Evolutionary conservation across 2,888 invertebrate species (phyloP).

Genomic region (Tachina grossa): DNA sequence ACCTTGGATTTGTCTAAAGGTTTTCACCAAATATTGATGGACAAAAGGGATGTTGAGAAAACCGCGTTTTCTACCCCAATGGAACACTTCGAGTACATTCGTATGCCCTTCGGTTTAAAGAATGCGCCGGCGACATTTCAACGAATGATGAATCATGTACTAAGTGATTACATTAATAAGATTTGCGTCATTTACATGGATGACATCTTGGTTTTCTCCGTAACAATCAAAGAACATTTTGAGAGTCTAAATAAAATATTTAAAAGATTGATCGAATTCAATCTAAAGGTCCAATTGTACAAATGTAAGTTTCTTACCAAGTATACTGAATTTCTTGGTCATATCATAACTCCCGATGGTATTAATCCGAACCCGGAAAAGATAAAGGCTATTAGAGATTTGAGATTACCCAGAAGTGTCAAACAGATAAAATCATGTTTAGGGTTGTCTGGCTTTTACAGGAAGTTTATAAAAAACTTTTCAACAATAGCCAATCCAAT

Average conservation of each 20-base stretch:
- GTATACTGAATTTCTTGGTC: conserved; percentile 12
- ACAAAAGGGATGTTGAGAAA: conserved; percentile 27
- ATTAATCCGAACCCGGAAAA: conserved; percentile 14
- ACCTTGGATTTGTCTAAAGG: not conserved
- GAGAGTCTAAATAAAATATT: conserved; percentile 20
- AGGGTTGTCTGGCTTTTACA: too few species aligned
- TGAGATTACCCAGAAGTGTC: conserved; percentile 3
- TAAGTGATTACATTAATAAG: too few species aligned
- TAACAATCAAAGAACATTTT: not conserved
- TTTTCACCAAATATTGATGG: conserved; percentile 37
- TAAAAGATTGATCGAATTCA: conserved; percentile 6
- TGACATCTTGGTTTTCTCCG: not conserved
- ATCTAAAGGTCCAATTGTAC: conserved; percentile 4
- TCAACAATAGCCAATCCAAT: conserved; percentile 1
- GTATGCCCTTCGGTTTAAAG: not conserved
- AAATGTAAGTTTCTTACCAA: conserved; percentile 7
- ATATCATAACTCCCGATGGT: conserved; percentile 11
- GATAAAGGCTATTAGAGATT: not conserved
- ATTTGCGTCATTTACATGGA: too few species aligned
- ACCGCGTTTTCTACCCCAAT: conserved; percentile 33
- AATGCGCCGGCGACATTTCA: not conserved
- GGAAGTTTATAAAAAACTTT: not conserved
- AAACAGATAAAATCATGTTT: not conserved
- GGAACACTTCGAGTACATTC: conserved; percentile 36
- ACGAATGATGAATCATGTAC: too few species aligned